Evolutionary conservation across 2,797 vertebrate species (phyloP).

Genomic region (Pelodytes ibericus): DNA sequence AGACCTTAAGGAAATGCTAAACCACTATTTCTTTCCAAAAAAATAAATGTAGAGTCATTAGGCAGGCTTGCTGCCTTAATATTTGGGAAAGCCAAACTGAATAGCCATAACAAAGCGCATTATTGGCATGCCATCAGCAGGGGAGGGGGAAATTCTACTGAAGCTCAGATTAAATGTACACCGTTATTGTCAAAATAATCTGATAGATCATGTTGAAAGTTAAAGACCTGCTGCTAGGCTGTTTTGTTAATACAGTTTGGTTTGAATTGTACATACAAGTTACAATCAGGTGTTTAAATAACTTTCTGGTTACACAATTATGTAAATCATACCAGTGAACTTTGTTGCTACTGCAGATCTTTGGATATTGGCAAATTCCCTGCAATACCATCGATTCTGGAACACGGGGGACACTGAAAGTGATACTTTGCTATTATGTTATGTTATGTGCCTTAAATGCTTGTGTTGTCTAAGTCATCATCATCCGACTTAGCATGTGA

Average conservation of each 20-base stretch:
- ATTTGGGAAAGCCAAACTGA: slow-evolving; percentile 52
- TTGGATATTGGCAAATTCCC: slow-evolving; percentile 70
- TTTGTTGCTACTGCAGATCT: slow-evolving; percentile 73
- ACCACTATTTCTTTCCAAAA: slow-evolving; percentile 34
- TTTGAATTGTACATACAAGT: slow-evolving; percentile 73
- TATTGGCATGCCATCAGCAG: slow-evolving; percentile 64
- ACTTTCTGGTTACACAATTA: slow-evolving; percentile 57
- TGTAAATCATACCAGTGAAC: slow-evolving; percentile 63
- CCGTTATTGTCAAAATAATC: slow-evolving; percentile 71
- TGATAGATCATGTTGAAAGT: slow-evolving; percentile 54
- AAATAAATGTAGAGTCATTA: slow-evolving; percentile 49
- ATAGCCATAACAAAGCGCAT: slow-evolving; percentile 62
- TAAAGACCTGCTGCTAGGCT: slow-evolving; percentile 60
- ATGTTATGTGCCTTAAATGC: slow-evolving; percentile 64
- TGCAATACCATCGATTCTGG: slow-evolving; percentile 57
- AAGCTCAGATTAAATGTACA: slow-evolving; percentile 70
- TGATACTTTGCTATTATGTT: slow-evolving; percentile 44
- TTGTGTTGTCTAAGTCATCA: slow-evolving; percentile 69
- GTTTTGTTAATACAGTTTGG: slow-evolving; percentile 71
- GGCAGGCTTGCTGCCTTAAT: slow-evolving; percentile 55
- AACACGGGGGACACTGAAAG: slow-evolving; percentile 59
- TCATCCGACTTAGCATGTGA: slow-evolving; percentile 71
- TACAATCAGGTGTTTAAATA: slow-evolving; percentile 62
- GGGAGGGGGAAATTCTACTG: slow-evolving; percentile 29
- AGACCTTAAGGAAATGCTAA: slow-evolving; percentile 60